Evolutionary conservation across 2,113 vertebrate species (phyloP).

Genomic region (Callocephalon fimbriatum): DNA sequence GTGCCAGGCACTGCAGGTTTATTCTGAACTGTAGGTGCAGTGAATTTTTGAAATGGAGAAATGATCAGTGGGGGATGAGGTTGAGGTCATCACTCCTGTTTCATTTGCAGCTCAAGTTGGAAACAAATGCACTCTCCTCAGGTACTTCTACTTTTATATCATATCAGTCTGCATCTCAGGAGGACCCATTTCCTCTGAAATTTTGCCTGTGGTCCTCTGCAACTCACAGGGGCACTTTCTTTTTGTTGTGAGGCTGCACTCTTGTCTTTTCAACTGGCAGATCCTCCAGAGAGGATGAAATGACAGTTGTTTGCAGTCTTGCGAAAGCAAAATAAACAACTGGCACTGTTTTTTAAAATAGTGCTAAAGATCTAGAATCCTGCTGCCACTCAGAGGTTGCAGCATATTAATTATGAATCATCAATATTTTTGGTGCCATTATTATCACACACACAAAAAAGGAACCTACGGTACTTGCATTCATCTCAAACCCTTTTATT

Average conservation of each 20-base stretch:
- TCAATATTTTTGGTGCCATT: conserved; percentile 67
- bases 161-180: background rate
- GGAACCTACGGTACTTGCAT: conserved; percentile 46
- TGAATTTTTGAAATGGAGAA: conserved; percentile 37
- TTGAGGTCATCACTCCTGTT: conserved; percentile 1
- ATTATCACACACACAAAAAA: conserved; percentile 19
- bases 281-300: background rate
- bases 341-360: conserved; percentile 44
- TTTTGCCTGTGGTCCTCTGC: background rate
- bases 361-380: conserved; percentile 25
- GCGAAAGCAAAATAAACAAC: conserved; percentile 47
- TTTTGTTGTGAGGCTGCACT: background rate
- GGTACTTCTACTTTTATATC: background rate
- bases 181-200: background rate
- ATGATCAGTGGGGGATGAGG: conserved; percentile 3
- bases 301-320: conserved; percentile 19
- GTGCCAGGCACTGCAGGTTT: background rate
- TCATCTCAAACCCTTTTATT: conserved; percentile 74
- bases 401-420: conserved; percentile 61
- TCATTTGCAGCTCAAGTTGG: background rate
- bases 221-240: background rate
- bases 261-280: background rate
- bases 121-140: conserved; percentile 7
- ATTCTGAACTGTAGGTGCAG: background rate
- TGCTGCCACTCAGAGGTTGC: conserved; percentile 27